Evolutionary conservation across 2,888 invertebrate genomes (phyloP).

Genomic region (Scelioninae gen. 2): DNA sequence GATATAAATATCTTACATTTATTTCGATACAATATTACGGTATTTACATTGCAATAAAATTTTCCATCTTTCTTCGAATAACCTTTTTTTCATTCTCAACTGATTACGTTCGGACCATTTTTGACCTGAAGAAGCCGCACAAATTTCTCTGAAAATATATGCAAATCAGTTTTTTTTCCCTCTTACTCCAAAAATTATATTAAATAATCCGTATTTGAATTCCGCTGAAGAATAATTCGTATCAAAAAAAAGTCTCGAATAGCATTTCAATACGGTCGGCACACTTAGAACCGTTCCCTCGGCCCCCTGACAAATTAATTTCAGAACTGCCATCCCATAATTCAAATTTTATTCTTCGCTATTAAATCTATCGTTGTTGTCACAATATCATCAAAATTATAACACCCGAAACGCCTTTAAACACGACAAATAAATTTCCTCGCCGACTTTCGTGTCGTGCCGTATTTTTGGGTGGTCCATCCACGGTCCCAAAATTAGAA

Average conservation of each 20-base stretch:
- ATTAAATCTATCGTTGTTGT: conserved; percentile 42
- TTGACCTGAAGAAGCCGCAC: no score
- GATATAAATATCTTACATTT: no score
- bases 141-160: no score
- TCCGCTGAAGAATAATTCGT: no score
- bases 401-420: conserved; percentile 39
- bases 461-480: conserved; percentile 39
- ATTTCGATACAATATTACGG: no score
- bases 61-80: no score
- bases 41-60: no score
- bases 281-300: not conserved
- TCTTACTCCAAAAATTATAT: no score
- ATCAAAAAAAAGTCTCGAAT: not conserved
- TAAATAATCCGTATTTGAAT: no score
- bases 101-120: no score
- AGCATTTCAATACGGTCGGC: conserved; percentile 8
- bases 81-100: no score
- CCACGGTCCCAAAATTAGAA: conserved; percentile 35
- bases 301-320: conserved; percentile 47
- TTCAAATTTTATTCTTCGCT: conserved; percentile 33
- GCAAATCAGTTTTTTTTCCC: no score
- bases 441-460: conserved; percentile 18
- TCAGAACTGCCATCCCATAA: conserved; percentile 29
- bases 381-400: conserved; percentile 51
- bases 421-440: conserved; percentile 37